phyloP scores from a whole-genome alignment of 2,888 invertebrate species.

The Hirtodrosophila duncani region DNA sequence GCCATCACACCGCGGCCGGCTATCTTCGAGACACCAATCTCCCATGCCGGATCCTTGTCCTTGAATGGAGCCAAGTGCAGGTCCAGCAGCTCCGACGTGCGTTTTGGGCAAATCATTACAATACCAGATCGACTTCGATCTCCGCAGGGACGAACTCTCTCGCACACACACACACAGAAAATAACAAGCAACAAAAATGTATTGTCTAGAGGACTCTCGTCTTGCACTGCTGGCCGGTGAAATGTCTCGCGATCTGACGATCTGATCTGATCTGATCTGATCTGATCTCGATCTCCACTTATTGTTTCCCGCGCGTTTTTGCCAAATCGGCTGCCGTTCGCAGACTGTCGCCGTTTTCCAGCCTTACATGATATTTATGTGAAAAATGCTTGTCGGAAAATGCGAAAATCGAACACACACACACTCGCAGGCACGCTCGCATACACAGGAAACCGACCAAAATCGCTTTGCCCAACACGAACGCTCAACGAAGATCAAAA shows the following conservation, averaged over 20 bases:
- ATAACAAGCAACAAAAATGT: constrained; percentile 23
- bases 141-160: no score
- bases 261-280: not conserved
- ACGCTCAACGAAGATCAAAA: no score
- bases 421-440: constrained; percentile 26
- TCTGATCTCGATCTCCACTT: not conserved
- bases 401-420: no score
- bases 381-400: constrained; percentile 55
- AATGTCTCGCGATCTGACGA: not conserved
- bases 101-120: constrained; percentile 75
- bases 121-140: not conserved
- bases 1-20: constrained; percentile 87
- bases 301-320: constrained; percentile 45
- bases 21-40: constrained; percentile 81
- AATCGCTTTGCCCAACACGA: not conserved
- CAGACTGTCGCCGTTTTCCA: constrained; percentile 77
- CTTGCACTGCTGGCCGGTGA: not conserved
- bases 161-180: constrained; percentile 2
- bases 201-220: not conserved
- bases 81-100: constrained; percentile 73
- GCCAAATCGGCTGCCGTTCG: constrained; percentile 70
- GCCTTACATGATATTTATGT: constrained; percentile 76
- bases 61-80: constrained; percentile 74
- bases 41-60: constrained; percentile 80
- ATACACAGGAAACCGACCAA: constrained; percentile 9